phyloP scores from a whole-genome alignment of 2,888 invertebrate species.

The Leuctra nigra region DNA sequence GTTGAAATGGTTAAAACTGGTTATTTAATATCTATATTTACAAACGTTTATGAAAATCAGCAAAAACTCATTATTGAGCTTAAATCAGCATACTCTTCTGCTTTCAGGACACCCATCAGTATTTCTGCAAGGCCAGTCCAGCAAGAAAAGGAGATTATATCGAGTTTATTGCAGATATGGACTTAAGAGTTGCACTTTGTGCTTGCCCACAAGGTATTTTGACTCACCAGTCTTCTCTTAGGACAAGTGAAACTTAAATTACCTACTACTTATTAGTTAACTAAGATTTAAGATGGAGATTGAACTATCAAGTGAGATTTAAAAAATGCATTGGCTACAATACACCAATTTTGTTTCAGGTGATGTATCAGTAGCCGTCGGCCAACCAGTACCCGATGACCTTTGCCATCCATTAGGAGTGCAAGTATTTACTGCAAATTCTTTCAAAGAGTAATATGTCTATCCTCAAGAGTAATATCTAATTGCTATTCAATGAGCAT shows the following conservation, averaged over 20 bases:
- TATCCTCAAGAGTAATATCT: not conserved
- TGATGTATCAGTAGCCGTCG: conserved; percentile 42
- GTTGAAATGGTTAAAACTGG: too few relatives aligned
- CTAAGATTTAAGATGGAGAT: not conserved
- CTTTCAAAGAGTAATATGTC: not conserved
- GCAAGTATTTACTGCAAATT: conserved; percentile 35
- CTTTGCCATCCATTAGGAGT: conserved; percentile 41
- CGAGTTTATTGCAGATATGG: conserved; percentile 47
- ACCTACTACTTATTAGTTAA: too few relatives aligned
- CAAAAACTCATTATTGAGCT: too few relatives aligned
- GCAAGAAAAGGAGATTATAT: conserved; percentile 44
- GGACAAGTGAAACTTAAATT: not conserved
- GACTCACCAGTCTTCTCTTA: not conserved
- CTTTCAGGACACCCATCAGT: conserved; percentile 43
- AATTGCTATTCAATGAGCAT: too few relatives aligned
- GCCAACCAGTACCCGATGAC: conserved; percentile 39
- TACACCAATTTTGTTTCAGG: conserved; percentile 32
- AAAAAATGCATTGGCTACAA: not conserved
- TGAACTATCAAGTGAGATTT: not conserved
- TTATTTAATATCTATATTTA: too few relatives aligned
- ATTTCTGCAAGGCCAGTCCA: conserved; percentile 46
- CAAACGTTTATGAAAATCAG: too few relatives aligned
- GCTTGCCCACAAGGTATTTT: conserved; percentile 42
- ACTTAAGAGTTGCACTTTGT: conserved; percentile 42
- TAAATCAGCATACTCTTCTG: too few relatives aligned